Evolutionary conservation across 2,797 vertebrate genomes (phyloP), one percentile per base, ranked within the genome.

Genomic region (Heliangelus exortis): DNA sequence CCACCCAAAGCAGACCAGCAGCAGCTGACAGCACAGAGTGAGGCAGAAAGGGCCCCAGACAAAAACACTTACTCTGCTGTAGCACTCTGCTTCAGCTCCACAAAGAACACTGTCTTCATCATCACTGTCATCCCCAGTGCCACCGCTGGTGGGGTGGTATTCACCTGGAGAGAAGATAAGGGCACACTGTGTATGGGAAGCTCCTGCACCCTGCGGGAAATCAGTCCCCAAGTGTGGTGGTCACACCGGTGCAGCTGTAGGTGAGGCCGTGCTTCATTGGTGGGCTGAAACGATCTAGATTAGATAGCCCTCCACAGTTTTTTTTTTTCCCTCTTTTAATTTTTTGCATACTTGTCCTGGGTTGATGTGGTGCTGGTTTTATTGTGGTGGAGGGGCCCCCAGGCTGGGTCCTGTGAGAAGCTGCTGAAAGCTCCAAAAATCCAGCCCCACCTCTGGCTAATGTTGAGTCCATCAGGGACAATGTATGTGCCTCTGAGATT

Each of bases 31-130:
- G 26, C n/a, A 68, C 2, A 0, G 18, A 57, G 59, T 0, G 4
- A 71, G 71, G 33, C 51, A 19, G 34, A 6, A 73, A 26, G 6
- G 14, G 5, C 19, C 19, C 4, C 55, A 47, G 41, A n/a, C 14
- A 0, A 1, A 48, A 58, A 63, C 2, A 4, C 94, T 65, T 97
- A 99, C 99, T 96, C 92, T 97, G 96, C 96, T 96, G 91, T 95
- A 96, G 81, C 78, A 79, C 33, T 95, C 98, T 51, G 97, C 97
- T 72, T 98, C 97, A 39, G 97, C 66, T 3, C 86, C 53, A 25
- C 94, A 94, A 21, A 96, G 79, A 6, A 59, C 79, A 0, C 59
- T 71, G 0, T 97, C 98, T 10, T 98, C 95, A 2, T 85, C 96
- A 7, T 97, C 83, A 0, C 96, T 96, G 67, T 97, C 84, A 0